phyloP scores from a whole-genome alignment of 2,113 vertebrate genomes.

The Thalassarche chlororhynchos region DNA sequence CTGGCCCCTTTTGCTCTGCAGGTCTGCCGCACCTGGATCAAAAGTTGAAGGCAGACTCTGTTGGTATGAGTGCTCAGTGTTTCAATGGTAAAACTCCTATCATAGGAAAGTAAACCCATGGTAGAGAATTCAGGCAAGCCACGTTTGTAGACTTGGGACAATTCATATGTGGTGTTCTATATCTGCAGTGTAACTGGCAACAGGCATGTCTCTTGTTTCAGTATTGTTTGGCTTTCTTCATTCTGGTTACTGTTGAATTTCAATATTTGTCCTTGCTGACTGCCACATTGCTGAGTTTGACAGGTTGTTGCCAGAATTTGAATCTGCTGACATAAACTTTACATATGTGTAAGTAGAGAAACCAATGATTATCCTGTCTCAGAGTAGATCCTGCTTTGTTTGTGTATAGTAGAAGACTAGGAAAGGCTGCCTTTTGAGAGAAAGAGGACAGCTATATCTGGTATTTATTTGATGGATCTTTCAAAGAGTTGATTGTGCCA shows the following conservation, averaged over 20 bases:
- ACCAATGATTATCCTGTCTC: neutral
- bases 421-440: neutral
- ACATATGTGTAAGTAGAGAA: neutral
- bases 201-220: neutral
- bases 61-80: rapidly evolving
- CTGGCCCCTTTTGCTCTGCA: neutral
- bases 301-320: neutral
- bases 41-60: neutral
- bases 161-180: neutral
- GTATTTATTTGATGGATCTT: neutral
- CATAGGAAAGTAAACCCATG: neutral
- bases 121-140: neutral
- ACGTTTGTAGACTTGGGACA: neutral
- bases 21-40: neutral
- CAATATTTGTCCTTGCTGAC: conserved; percentile 35
- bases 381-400: neutral
- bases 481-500: neutral
- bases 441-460: neutral
- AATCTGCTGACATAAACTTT: neutral
- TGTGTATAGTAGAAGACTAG: neutral
- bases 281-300: neutral
- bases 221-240: neutral
- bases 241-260: conserved; percentile 18
- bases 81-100: neutral
- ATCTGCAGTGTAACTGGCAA: neutral